Conservation (phyloP, 2,113 vertebrate genomes). For the Ranitomeya variabilis region DNA sequence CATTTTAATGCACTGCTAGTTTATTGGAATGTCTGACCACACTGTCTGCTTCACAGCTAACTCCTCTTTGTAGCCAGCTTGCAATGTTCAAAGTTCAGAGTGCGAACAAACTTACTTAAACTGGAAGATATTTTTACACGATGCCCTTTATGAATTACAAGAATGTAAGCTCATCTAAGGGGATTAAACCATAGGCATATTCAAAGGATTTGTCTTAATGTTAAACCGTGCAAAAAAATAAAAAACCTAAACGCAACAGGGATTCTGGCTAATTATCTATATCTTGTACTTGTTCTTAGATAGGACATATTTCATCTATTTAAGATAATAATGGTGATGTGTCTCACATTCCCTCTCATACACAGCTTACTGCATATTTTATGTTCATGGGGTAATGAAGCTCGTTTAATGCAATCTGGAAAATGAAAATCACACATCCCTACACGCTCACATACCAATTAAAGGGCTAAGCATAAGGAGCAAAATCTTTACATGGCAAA, state of each 20-base stretch:
- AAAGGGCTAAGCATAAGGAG: background rate
- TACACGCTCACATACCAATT: background rate
- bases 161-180: conserved; percentile 15
- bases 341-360: background rate
- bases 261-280: conserved; percentile 19
- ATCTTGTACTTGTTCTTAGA: conserved; percentile 33
- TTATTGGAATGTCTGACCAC: background rate
- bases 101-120: conserved; percentile 12
- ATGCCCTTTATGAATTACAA: conserved; percentile 15
- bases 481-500: background rate
- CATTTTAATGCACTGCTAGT: background rate
- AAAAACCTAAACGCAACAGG: conserved; percentile 13
- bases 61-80: background rate
- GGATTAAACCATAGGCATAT: conserved; percentile 44
- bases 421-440: background rate
- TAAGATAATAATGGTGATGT: background rate
- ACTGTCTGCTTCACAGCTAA: background rate
- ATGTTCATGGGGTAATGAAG: background rate
- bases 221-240: background rate
- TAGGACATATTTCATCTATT: background rate
- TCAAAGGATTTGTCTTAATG: conserved; percentile 42
- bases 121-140: background rate
- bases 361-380: background rate
- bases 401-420: background rate
- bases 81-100: conserved; percentile 18